Conservation (phyloP, 2,797 vertebrate genomes). For the Malurus splendens region DNA sequence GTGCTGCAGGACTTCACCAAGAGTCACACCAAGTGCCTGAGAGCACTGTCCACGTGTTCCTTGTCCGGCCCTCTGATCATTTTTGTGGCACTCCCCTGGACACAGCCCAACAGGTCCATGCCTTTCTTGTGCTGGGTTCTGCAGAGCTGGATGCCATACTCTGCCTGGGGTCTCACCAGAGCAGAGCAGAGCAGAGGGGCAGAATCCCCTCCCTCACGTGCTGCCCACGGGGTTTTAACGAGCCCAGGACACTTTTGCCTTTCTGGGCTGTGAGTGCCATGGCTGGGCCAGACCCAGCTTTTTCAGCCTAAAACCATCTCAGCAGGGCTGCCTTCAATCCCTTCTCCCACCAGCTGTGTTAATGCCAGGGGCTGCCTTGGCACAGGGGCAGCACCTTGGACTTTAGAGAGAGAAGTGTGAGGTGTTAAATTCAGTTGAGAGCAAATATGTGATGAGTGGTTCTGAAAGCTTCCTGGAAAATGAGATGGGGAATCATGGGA, state of each 20-base stretch:
- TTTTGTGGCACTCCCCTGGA: background rate
- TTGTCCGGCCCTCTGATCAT: background rate
- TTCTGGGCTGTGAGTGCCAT: background rate
- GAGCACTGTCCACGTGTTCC: rapidly evolving
- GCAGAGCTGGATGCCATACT: background rate
- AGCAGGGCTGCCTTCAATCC: background rate
- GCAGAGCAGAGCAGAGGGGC: background rate
- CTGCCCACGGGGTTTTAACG: background rate
- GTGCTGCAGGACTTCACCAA: background rate
- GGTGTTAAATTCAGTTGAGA: background rate
- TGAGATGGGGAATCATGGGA: background rate
- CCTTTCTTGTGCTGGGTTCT: background rate
- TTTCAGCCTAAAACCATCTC: background rate
- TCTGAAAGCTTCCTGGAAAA: background rate
- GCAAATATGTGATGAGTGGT: background rate
- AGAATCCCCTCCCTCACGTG: background rate
- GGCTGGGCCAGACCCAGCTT: background rate
- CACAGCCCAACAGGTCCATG: background rate
- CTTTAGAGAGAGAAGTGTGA: background rate
- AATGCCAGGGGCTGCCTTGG: background rate
- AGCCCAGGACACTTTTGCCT: rapidly evolving
- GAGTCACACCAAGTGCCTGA: too few species aligned
- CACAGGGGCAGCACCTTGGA: background rate
- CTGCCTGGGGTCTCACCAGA: background rate
- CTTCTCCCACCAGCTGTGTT: background rate